These are phyloP conservation scores for Cephus runcator DNA, from an alignment of 2,888 invertebrate species.

Conservation along the genomic window DNA sequence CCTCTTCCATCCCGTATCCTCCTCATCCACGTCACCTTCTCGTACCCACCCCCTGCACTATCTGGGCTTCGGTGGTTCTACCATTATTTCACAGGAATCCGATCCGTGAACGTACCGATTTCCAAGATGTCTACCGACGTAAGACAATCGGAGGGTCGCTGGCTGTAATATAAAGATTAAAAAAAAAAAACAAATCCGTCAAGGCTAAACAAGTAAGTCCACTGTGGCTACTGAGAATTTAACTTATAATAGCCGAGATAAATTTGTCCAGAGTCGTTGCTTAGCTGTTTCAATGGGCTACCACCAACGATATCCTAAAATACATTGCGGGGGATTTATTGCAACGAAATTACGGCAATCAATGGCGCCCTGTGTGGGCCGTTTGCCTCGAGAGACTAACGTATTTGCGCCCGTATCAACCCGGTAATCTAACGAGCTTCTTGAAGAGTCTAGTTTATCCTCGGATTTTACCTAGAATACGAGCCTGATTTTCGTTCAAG, in stretches of 20 bases:
- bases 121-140: neutral
- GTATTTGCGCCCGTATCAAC: neutral
- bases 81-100: slow-evolving; percentile 29
- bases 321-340: neutral
- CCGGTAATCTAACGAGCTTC: neutral
- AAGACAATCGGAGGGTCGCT: neutral
- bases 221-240: neutral
- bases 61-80: slow-evolving; percentile 42
- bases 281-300: neutral
- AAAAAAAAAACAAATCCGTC: neutral
- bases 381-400: neutral
- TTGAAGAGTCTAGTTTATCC: neutral
- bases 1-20: neutral
- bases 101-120: slow-evolving; percentile 1
- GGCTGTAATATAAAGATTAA: neutral
- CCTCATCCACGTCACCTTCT: neutral
- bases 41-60: slow-evolving; percentile 35
- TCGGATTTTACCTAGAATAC: neutral
- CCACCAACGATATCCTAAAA: neutral
- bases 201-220: neutral
- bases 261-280: neutral
- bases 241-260: neutral
- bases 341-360: neutral
- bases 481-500: neutral
- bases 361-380: neutral